Base-by-base conservation (phyloP, 2,888 invertebrate genomes). In the Metopia argyrocephala region DNA sequence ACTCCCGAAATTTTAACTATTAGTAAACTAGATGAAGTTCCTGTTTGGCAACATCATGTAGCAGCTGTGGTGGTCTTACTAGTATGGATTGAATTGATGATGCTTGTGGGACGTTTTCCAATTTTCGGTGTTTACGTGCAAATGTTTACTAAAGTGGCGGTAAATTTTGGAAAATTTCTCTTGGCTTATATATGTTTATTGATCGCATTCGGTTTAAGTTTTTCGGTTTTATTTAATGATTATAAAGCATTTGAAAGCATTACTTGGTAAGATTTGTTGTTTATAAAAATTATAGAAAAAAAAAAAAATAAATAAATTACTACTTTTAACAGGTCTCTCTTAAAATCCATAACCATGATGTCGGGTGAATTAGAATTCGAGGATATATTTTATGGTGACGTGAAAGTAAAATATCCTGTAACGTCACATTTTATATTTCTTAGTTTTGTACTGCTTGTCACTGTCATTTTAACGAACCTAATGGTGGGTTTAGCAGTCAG, bases 321-420 rank as follows among this genome's bases (percentile, higher is more conserved):
- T 45, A 52, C n/a, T 15, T n/a, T 9, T 1, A 2, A 23, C 9
- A 87, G 89, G 86, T 87, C 89, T 0, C 86, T 96, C 0, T 90
- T 96, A 1, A 96, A 96, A 90, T 95, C 95, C 0, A 93, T 96
- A 15, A 94, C 96, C 85, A 96, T 96, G 96, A 96, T 96, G 96
- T 95, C 96, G 0, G 96, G 96, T 0, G 96, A 96, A 89, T 88
- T 96, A 62, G 96, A 96, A 87, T 96, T 95, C 84, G 96, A 96
- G 87, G 96, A 96, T 85, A 94, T 96, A 82, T 96, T 96, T 87
- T 96, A 94, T 84, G 92, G 91, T 76, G 89, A 90, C 1, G 66
- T 66, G 5, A 52, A 91, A 56, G 92, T 94, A 12, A 91, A 93
- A 76, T 95, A 94, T 87, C 94, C 94, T 0, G 92, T 93, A 9